A percentile compares a stretch with the other conserved stretches of the same genome.
phyloP scores from a whole-genome alignment of 92 coral and sea anemone species.

The Zoanthus gigantus region DNA sequence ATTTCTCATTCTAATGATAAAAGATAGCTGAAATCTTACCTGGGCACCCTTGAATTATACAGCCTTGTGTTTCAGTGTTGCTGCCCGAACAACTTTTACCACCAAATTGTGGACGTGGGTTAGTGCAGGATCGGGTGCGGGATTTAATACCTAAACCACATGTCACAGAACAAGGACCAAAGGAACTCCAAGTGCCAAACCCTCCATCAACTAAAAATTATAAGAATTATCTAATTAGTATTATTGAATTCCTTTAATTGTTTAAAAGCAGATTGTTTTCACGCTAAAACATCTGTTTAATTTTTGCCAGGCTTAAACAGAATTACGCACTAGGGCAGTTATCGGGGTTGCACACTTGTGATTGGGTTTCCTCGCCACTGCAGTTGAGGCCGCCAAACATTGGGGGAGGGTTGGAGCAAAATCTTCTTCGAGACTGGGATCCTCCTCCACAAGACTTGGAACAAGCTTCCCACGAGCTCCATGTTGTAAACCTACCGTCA shows the following conservation, averaged over 20 bases:
- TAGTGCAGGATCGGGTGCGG: conserved; percentile 24
- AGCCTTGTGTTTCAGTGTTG: not conserved
- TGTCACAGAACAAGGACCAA: conserved; percentile 18
- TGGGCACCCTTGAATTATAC: not conserved
- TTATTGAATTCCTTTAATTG: not conserved
- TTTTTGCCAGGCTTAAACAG: not conserved
- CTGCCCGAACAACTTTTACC: conserved; percentile 21
- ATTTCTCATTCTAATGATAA: too few species aligned
- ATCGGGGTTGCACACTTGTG: conserved; percentile 22
- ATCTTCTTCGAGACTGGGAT: not conserved
- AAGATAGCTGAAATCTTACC: not conserved
- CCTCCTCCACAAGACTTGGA: conserved; percentile 33
- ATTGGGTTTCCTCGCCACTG: not conserved
- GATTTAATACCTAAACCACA: conserved; percentile 13
- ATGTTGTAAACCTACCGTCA: conserved; percentile 15
- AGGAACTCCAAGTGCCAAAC: not conserved
- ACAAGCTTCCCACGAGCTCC: conserved; percentile 15
- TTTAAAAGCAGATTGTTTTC: not conserved
- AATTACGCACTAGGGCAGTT: conserved; percentile 15
- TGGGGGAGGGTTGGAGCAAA: conserved; percentile 28
- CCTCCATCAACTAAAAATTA: conserved; percentile 19
- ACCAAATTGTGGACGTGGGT: conserved; percentile 24
- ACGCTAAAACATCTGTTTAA: not conserved
- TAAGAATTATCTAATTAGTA: not conserved
- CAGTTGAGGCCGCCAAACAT: conserved; percentile 24